Evolutionary conservation across 2,888 invertebrate genomes (phyloP).

Genomic region (Erpobdella octoculata): DNA sequence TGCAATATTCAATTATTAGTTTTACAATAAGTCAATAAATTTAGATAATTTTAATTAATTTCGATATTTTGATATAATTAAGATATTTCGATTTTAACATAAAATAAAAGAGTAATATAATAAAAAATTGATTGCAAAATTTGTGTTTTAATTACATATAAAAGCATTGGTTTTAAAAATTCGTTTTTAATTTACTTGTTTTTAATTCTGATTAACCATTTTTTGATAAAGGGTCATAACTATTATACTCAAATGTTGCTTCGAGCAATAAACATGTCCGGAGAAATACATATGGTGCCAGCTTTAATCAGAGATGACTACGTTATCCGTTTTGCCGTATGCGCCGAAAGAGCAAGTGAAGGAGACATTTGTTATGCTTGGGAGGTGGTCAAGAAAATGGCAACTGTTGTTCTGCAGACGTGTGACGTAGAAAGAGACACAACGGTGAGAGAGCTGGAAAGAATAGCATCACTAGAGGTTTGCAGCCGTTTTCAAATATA

Average conservation of each 20-base stretch:
- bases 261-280: conserved; percentile 85
- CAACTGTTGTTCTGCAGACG: conserved; percentile 37
- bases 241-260: conserved; percentile 79
- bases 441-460: conserved; percentile 12
- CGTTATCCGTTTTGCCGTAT: conserved; percentile 71
- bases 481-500: no score
- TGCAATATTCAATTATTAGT: no score
- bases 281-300: conserved; percentile 88
- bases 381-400: conserved; percentile 44
- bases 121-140: not conserved
- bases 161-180: no score
- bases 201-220: not conserved
- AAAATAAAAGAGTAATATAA: no score
- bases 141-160: no score
- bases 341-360: conserved; percentile 77
- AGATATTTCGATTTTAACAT: no score
- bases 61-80: no score
- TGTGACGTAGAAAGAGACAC: conserved; percentile 16
- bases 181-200: no score
- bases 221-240: conserved; percentile 52
- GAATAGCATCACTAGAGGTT: conserved; percentile 29
- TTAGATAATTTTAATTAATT: no score
- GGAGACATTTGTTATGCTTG: conserved; percentile 62
- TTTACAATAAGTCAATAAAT: no score
- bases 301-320: conserved; percentile 77